phyloP scores from a whole-genome alignment of 2,888 invertebrate species.

The Agrenia bidenticulata region DNA sequence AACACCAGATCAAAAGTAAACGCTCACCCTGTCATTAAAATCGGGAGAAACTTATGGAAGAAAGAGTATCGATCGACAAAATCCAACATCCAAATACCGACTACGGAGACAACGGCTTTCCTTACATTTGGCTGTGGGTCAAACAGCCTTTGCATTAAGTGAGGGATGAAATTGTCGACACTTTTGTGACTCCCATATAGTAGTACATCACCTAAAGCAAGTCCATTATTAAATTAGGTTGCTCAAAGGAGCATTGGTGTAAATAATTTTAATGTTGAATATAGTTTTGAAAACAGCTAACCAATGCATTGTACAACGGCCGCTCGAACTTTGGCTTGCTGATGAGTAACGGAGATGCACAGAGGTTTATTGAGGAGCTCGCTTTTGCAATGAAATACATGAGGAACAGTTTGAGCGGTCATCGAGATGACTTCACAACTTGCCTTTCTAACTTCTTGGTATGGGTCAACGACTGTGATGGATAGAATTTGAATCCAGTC shows the following conservation, averaged over 20 bases:
- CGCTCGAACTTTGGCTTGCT: conserved; percentile 77
- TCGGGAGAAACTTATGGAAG: conserved; percentile 80
- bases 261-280: too few species aligned
- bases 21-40: conserved; percentile 74
- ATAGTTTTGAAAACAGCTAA: too few species aligned
- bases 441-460: conserved; percentile 75
- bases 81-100: conserved; percentile 74
- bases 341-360: conserved; percentile 72
- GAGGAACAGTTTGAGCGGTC: conserved; percentile 65
- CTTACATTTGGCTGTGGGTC: conserved; percentile 79
- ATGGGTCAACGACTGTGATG: conserved; percentile 73
- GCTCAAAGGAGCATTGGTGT: too few species aligned
- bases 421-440: conserved; percentile 71
- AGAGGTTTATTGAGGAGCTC: conserved; percentile 74
- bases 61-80: conserved; percentile 85
- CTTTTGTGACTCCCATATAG: conserved; percentile 7
- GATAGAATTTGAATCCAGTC: conserved; percentile 64
- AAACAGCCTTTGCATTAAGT: conserved; percentile 84
- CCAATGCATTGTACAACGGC: conserved; percentile 65
- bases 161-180: conserved; percentile 66
- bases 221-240: too few species aligned
- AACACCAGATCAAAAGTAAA: neutral
- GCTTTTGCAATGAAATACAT: conserved; percentile 73
- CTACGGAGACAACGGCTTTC: conserved; percentile 71
- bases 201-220: conserved; percentile 62